Evolutionary conservation across 2,113 vertebrate genomes (phyloP).

Genomic region (Cyprinodon tularosa): DNA sequence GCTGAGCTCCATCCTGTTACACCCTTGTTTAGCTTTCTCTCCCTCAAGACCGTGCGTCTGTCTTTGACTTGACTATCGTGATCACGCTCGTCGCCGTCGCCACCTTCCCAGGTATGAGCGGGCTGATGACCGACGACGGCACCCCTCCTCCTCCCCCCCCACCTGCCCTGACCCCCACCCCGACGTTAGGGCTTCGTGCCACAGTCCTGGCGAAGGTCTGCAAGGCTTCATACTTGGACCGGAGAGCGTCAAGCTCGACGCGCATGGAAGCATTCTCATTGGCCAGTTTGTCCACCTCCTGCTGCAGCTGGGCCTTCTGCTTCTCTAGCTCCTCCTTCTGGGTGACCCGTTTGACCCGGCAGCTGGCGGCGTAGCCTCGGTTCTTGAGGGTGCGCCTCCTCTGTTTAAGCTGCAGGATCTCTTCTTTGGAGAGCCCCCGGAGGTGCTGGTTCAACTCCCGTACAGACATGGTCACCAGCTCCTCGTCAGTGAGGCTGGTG

Average conservation of each 20-base stretch:
- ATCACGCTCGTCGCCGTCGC: constrained; percentile 95
- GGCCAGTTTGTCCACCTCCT: constrained; percentile 97
- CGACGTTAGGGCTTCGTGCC: constrained; percentile 86
- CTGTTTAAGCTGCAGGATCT: constrained; percentile 97
- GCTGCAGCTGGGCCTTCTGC: constrained; percentile 96
- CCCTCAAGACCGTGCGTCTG: constrained; percentile 89
- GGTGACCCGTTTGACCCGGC: constrained; percentile 94
- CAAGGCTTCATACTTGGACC: constrained; percentile 97
- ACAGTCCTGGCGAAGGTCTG: constrained; percentile 98
- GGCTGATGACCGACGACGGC: constrained; percentile 87
- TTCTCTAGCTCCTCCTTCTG: constrained; percentile 99
- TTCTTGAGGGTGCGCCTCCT: constrained; percentile 96
- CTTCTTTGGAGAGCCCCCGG: constrained; percentile 93
- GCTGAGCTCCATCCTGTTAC: constrained; percentile 42
- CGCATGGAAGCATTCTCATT: constrained; percentile 96
- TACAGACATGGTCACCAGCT: constrained; percentile 98
- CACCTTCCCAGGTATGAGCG: constrained; percentile 93
- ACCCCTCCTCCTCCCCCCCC: constrained; percentile 81
- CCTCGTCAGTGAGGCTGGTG: constrained; percentile 96
- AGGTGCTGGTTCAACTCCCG: constrained; percentile 98
- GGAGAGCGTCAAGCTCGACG: constrained; percentile 93
- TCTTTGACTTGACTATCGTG: constrained; percentile 99
- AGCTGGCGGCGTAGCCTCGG: constrained; percentile 95
- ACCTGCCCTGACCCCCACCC: constrained; percentile 80
- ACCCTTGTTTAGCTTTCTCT: constrained; percentile 35